Evolutionary conservation across 2,797 vertebrate genomes (phyloP), one percentile per base, ranked within the genome.

Genomic region (Percopsis omiscomaycus): DNA sequence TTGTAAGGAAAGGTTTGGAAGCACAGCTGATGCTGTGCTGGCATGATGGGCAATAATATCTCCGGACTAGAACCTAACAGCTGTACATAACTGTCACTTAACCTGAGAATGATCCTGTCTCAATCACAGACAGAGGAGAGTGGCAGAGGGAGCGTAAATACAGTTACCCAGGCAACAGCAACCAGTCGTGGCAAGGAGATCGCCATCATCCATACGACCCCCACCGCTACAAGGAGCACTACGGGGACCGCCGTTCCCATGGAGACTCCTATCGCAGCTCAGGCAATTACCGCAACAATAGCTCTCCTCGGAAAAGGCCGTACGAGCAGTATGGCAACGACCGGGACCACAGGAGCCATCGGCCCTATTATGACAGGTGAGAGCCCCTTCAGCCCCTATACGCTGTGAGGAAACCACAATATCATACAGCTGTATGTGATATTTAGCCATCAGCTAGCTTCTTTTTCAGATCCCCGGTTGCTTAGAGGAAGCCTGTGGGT

Each of bases 81-180:
- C 12, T 29, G 22, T 13, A 29, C 30, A 13, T 10, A 46, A 5
- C 44, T n/a, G n/a, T 42, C 32, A 32, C 50, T 46, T 52, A 10
- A 45, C 1, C 22, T 37, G 4, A 29, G 15, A 29, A 11, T 56
- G 9, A 12, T 9, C 4, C 2, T 51, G 1, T 67, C 58, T 68
- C 4, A 2, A 58, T 42, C 55, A 11, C 90, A 99, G 98, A 98
- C 52, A 90, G 98, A 79, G 95, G 94, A n/a, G 98, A 98, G 13
- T 98, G 98, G 96, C 95, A 95, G 83, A 91, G 97, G 73, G 97
- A 99, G 29, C 94, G 97, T 0, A 98, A 98, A 79, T 99, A 99
- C 84, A 92, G 22, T 69, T 98, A 99, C 0, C 92, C 94, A 0
- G 88, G 96, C 59, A 96, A 93, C 82, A 94, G 91, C 88, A 96